Evolutionary conservation across 1,140 invertebrate genomes (phyloP), one percentile per base, ranked within the genome.

Genomic region (Drosophila kurseongensis): DNA sequence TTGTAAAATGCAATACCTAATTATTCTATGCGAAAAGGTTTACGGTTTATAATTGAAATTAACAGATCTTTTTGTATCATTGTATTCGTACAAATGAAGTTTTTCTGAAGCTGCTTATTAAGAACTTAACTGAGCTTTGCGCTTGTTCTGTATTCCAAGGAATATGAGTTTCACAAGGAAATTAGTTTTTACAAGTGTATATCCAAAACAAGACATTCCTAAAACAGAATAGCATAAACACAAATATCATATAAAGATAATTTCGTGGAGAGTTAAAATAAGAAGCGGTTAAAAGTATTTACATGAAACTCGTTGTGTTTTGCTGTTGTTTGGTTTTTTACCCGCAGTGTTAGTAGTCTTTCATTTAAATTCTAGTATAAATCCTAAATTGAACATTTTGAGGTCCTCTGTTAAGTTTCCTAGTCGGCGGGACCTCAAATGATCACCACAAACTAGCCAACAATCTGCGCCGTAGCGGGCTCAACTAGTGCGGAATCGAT

Each of bases 401-500:
- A 23, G 32, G 41, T 13, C 18, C 40, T 1, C 0, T 10, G 6
- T 7, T 57, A 60, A 0, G 40, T 6, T 6, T 36, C 13, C 27
- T 23, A 12, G 10, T 44, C 36, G 59, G 27, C 10, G 38, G 50
- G 42, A 45, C 50, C 50, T 29, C 32, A 27, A 47, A 75, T 13
- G 38, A 75, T 75, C 50, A 65, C 38, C 51, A 75, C 27, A 58
- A 74, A 75, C 72, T 75, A 75, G 59, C 72, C 72, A 2, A 36
- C 10, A 13, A 57, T 55, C 5, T 51, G 18, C 10, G 38, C 36
- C 3, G 51, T 16, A 13, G 12, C 6, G 10, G 27, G 41, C 8
- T 13, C 38, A 38, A 51, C 23, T 35, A 45, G 36, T 1, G 16
- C 9, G 8, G 48, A 14, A 12, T 51, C 14, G 12, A 10, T 13